These are phyloP conservation scores for Melangyna quadrimaculata DNA, from an alignment of 2,888 invertebrate genomes.

Conservation along the genomic window DNA sequence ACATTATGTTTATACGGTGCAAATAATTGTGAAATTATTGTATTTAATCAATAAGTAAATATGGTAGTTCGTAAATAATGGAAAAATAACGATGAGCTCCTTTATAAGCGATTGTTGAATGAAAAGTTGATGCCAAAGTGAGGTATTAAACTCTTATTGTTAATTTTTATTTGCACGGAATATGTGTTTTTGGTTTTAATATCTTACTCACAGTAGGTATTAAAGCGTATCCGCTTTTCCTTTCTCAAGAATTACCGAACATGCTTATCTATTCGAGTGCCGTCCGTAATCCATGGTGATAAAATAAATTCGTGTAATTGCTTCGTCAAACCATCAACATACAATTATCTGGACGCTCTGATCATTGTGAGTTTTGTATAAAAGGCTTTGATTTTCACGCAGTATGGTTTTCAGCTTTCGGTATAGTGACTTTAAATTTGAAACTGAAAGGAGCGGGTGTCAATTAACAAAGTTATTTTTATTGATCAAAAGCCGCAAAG, in stretches of 20 bases:
- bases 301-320: not conserved
- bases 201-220: not conserved
- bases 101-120: not conserved
- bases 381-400: constrained; percentile 13
- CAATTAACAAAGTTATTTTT: not conserved
- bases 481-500: not conserved
- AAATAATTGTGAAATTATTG: constrained; percentile 35
- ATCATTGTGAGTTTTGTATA: constrained; percentile 17
- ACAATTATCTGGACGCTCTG: constrained; percentile 30
- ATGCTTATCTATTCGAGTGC: constrained; percentile 43
- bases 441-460: not conserved
- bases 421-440: not conserved
- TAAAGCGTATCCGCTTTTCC: not conserved
- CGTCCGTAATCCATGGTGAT: constrained; percentile 14
- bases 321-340: constrained; percentile 13
- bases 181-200: not conserved
- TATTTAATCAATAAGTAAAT: constrained; percentile 41
- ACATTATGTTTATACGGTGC: constrained; percentile 15
- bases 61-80: not conserved
- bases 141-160: not conserved
- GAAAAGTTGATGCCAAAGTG: not conserved
- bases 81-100: not conserved
- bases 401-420: constrained; percentile 2
- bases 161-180: not conserved
- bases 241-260: not conserved